Percentiles rank a stretch among this genome's conserved stretches.
phyloP scores from a whole-genome alignment of 2,113 vertebrate species.

The Crypturellus undulatus region DNA sequence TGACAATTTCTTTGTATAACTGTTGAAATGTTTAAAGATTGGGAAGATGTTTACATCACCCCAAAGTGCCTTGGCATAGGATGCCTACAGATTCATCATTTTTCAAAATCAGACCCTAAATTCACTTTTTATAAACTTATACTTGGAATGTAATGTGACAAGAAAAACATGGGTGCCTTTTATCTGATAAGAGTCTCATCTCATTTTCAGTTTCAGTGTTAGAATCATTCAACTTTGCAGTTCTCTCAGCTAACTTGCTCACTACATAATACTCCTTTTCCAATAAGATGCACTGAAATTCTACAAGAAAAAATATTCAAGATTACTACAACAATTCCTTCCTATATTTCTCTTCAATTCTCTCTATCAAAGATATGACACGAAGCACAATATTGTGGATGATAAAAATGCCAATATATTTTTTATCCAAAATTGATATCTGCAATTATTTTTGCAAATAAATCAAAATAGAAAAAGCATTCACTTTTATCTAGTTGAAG shows the following conservation, averaged over 20 bases:
- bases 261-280: background rate
- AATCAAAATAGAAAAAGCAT: background rate
- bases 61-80: background rate
- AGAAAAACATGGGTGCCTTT: background rate
- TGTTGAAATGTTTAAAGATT: background rate
- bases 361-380: background rate
- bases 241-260: background rate
- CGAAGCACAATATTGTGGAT: background rate
- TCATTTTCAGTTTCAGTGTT: background rate
- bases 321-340: background rate
- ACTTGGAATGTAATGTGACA: background rate
- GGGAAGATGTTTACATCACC: background rate
- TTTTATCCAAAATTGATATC: background rate
- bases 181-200: background rate
- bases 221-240: background rate
- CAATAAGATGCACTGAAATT: background rate
- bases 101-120: background rate
- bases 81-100: background rate
- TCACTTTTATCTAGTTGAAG: background rate
- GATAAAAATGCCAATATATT: background rate
- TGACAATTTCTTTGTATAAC: background rate
- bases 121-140: background rate
- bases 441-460: background rate
- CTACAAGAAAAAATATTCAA: background rate
- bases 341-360: fast-evolving